Evolutionary conservation across 2,797 vertebrate genomes (phyloP).

Genomic region (Cichlasoma orientale): DNA sequence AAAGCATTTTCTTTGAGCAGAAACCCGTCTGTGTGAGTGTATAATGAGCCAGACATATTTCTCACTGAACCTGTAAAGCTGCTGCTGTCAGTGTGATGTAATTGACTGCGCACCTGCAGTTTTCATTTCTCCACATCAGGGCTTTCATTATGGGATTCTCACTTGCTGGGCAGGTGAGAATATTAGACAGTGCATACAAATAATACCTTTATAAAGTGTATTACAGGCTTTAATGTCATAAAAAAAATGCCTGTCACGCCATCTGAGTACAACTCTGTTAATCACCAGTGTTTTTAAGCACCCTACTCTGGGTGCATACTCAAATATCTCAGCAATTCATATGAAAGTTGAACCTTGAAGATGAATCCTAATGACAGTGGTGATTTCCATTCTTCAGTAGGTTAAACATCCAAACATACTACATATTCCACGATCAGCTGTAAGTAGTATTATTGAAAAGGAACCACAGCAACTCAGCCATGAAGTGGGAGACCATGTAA

Average conservation of each 20-base stretch:
- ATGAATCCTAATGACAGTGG: background rate
- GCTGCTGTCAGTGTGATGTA: slow-evolving; percentile 9
- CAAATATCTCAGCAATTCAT: background rate
- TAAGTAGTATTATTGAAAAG: too few relatives aligned
- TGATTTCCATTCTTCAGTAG: background rate
- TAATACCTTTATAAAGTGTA: background rate
- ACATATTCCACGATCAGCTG: too few relatives aligned
- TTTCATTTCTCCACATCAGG: slow-evolving; percentile 26
- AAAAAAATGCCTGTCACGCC: background rate
- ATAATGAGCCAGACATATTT: slow-evolving; percentile 14
- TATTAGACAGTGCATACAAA: slow-evolving; percentile 6
- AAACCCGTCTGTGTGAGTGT: slow-evolving; percentile 4
- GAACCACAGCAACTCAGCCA: too few relatives aligned
- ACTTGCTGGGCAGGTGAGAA: background rate
- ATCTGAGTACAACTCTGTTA: background rate
- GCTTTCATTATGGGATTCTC: slow-evolving; percentile 31
- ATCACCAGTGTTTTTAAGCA: background rate
- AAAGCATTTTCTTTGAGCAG: slow-evolving; percentile 13
- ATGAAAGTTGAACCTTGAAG: background rate
- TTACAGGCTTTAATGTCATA: background rate
- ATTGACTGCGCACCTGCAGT: slow-evolving; percentile 23
- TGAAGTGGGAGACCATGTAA: too few relatives aligned
- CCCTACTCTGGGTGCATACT: background rate
- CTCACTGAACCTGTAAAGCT: background rate
- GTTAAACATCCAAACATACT: background rate